These are phyloP conservation scores for Pangasius krempfi DNA, from an alignment of 2,797 vertebrate genomes.

Conservation along the genomic window DNA sequence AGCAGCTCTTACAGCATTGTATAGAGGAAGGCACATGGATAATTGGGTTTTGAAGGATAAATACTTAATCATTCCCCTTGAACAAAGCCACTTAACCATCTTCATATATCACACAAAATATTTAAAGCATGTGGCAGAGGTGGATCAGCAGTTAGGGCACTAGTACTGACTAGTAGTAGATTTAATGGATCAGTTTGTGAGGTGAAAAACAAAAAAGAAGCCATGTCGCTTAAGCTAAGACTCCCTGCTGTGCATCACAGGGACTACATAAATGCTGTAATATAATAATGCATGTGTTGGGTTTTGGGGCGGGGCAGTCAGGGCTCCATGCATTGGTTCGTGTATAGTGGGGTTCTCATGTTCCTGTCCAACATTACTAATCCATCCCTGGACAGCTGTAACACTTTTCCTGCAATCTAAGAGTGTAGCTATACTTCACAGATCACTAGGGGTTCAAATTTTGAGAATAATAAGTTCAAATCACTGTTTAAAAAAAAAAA, in stretches of 20 bases:
- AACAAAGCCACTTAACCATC: conserved; percentile 42
- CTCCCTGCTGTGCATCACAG: not conserved
- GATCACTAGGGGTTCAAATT: not conserved
- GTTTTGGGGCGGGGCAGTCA: not conserved
- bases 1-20: conserved; percentile 22
- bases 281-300: not conserved
- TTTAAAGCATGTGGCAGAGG: not conserved
- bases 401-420: not conserved
- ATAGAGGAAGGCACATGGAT: conserved; percentile 56
- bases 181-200: not conserved
- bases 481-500: not conserved
- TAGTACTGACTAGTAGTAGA: too few species aligned
- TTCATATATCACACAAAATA: not conserved
- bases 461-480: not conserved
- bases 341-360: not conserved
- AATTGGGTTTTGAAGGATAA: conserved; percentile 20
- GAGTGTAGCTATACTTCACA: not conserved
- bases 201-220: not conserved
- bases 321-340: not conserved
- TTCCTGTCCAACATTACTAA: not conserved
- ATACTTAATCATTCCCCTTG: conserved; percentile 33
- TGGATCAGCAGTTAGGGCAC: not conserved
- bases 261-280: not conserved
- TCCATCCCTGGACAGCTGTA: not conserved
- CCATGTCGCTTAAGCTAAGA: not conserved